phyloP scores from a whole-genome alignment of 2,797 vertebrate species.

The Loriculus beryllinus region DNA sequence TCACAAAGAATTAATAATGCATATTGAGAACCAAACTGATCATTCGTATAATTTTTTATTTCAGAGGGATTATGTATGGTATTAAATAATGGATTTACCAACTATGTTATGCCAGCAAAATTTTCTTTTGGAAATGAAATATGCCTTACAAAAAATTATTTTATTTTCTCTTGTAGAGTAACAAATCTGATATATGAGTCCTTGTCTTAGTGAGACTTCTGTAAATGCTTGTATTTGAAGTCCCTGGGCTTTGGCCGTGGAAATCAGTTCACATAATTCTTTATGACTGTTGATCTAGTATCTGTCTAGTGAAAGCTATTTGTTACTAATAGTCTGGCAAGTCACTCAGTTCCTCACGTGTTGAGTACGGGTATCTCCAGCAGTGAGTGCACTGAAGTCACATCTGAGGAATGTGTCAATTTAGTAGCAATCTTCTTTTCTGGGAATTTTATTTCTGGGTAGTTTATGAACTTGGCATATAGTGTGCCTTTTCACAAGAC shows the following conservation, averaged over 20 bases:
- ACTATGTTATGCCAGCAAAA: neutral
- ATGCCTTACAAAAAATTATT: neutral
- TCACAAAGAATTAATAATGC: neutral
- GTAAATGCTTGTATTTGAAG: constrained; percentile 30
- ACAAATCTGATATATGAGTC: neutral
- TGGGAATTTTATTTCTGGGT: constrained; percentile 3
- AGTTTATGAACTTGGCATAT: constrained; percentile 3
- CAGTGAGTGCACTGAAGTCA: constrained; percentile 21
- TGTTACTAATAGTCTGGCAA: constrained; percentile 54
- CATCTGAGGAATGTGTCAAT: constrained; percentile 17
- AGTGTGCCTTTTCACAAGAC: neutral
- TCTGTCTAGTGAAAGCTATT: constrained; percentile 53
- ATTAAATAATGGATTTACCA: neutral
- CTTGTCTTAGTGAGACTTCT: neutral
- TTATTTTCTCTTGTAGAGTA: neutral
- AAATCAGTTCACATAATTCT: constrained; percentile 58
- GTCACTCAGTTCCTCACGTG: neutral
- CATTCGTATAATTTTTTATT: neutral
- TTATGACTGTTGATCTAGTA: constrained; percentile 60
- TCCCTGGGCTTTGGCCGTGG: constrained; percentile 11
- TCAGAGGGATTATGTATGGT: neutral
- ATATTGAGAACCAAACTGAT: neutral
- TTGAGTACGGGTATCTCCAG: neutral
- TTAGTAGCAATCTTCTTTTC: neutral
- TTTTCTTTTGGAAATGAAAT: neutral